These are phyloP conservation scores for Pseudomyrmex gracilis DNA, from an alignment of 1,140 invertebrate genomes.

Conservation along the genomic window DNA sequence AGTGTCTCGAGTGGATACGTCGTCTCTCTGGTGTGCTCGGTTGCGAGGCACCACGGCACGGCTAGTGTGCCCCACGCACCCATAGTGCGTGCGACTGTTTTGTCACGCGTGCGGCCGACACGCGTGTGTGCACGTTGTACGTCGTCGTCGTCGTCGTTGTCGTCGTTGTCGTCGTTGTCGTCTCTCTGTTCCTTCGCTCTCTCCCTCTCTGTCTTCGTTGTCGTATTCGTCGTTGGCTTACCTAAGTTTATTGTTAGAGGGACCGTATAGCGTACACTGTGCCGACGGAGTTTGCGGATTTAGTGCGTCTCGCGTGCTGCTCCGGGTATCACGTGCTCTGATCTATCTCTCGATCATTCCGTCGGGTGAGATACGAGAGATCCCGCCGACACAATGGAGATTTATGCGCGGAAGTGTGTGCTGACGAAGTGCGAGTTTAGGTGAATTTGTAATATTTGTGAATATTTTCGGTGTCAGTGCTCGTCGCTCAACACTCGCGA, in stretches of 20 bases:
- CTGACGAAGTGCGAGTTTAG: slow-evolving; percentile 12
- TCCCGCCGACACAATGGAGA: background rate
- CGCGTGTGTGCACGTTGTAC: slow-evolving; percentile 64
- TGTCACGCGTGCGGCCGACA: slow-evolving; percentile 67
- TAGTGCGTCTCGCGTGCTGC: slow-evolving; percentile 76
- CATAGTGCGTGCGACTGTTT: slow-evolving; percentile 58
- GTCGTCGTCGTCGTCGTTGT: slow-evolving; percentile 65
- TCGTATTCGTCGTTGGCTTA: slow-evolving; percentile 71
- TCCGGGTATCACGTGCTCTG: slow-evolving; percentile 69
- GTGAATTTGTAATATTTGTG: background rate
- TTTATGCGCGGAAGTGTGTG: background rate
- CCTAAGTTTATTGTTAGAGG: slow-evolving; percentile 83
- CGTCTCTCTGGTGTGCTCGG: slow-evolving; percentile 21
- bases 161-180: slow-evolving; percentile 64
- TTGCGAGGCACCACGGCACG: slow-evolving; percentile 1
- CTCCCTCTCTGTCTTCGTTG: slow-evolving; percentile 23
- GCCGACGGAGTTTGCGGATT: slow-evolving; percentile 76
- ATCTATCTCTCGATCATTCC: slow-evolving; percentile 48
- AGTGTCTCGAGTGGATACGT: slow-evolving; percentile 53
- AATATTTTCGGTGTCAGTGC: background rate
- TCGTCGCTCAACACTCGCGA: no score
- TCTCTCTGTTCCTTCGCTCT: no score
- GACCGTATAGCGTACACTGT: slow-evolving; percentile 64
- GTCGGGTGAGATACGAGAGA: background rate
- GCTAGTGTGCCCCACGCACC: slow-evolving; percentile 59